A percentile compares a stretch with the other conserved stretches of the same genome.
These are phyloP conservation scores for Chelidonichthys spinosus DNA, from an alignment of 2,797 vertebrate species.

Conservation along the genomic window DNA sequence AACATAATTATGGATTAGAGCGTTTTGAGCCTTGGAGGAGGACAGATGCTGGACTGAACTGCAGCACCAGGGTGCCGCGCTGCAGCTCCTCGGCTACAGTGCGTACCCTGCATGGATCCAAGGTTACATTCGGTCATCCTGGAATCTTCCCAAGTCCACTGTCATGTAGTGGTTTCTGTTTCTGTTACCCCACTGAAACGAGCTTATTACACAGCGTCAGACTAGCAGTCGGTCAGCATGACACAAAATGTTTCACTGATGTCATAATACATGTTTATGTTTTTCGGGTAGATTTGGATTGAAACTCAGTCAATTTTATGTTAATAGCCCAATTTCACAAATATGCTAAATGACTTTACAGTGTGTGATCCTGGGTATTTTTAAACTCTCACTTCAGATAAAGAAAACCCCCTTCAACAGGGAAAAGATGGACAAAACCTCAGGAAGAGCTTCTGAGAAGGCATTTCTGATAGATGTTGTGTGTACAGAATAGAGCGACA, in stretches of 20 bases:
- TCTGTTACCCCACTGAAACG: background rate
- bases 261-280: background rate
- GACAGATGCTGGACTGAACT: slow-evolving; percentile 18
- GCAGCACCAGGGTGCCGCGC: background rate
- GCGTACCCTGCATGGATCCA: background rate
- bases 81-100: slow-evolving; percentile 10
- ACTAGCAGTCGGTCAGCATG: background rate
- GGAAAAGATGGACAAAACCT: too few relatives aligned
- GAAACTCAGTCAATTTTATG: too few relatives aligned
- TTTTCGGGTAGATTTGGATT: background rate
- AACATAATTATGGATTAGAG: slow-evolving; percentile 48
- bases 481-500: background rate
- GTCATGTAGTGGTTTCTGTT: slow-evolving; percentile 9
- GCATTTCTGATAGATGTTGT: too few relatives aligned
- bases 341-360: background rate
- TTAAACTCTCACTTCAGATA: background rate
- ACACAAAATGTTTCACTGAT: slow-evolving; percentile 5
- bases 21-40: slow-evolving; percentile 16
- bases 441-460: too few relatives aligned
- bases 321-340: background rate
- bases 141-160: background rate
- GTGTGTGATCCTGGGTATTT: background rate
- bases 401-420: background rate
- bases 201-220: slow-evolving; percentile 7
- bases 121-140: slow-evolving; percentile 16